A percentile compares a stretch with the other conserved stretches of the same genome.
These are phyloP conservation scores for Sebastes hubbsi DNA, from an alignment of 2,797 vertebrate genomes.

Conservation along the genomic window DNA sequence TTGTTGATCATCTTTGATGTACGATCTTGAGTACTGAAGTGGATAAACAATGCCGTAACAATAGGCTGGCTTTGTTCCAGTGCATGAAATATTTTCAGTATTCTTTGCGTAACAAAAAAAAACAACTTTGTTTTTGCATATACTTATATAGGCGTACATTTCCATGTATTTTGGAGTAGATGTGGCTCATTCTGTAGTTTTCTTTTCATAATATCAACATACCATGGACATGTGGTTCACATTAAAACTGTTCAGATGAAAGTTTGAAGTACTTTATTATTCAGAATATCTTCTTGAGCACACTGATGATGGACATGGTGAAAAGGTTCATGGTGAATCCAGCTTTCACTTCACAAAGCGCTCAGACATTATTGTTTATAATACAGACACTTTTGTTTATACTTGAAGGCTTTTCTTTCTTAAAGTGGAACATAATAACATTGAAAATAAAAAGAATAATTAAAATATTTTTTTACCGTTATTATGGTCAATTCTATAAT, in stretches of 20 bases:
- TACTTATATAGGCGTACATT: not conserved
- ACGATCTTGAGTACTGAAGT: not conserved
- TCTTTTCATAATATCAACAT: not conserved
- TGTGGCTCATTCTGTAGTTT: conserved; percentile 3
- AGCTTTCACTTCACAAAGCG: not conserved
- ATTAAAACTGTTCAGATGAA: not conserved
- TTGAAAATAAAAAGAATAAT: not conserved
- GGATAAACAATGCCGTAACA: conserved; percentile 4
- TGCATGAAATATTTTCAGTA: not conserved
- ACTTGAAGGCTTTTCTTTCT: not conserved
- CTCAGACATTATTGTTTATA: not conserved
- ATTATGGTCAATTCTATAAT: not conserved
- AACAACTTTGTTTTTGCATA: not conserved
- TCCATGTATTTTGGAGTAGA: not conserved
- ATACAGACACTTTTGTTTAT: not conserved
- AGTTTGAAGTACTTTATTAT: not conserved
- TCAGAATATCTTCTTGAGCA: not conserved
- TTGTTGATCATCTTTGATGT: conserved; percentile 16
- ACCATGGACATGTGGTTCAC: not conserved
- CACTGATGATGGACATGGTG: not conserved
- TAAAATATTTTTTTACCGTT: not conserved
- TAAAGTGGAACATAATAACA: not conserved
- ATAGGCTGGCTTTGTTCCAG: conserved; percentile 7
- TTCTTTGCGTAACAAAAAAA: not conserved
- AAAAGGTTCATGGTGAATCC: not conserved